Percentiles rank a stretch among this genome's conserved stretches.
These are phyloP conservation scores for Craniophora ligustri DNA, from an alignment of 2,888 invertebrate species.

Conservation along the genomic window DNA sequence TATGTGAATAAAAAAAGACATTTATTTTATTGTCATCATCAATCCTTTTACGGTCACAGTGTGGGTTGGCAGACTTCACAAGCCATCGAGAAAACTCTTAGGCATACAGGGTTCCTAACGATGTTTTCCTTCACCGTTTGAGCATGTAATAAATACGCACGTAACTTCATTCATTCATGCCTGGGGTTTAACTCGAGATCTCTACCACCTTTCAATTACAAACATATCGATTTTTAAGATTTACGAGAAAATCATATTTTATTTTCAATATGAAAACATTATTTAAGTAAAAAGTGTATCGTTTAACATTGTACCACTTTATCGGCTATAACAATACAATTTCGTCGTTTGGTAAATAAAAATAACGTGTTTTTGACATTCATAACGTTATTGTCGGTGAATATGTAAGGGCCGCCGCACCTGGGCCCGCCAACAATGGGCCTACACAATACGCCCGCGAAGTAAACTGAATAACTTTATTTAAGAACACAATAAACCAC, in stretches of 20 bases:
- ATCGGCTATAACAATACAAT: constrained; percentile 70
- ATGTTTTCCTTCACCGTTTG: too few relatives aligned
- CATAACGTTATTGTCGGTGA: constrained; percentile 80
- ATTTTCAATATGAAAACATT: constrained; percentile 12
- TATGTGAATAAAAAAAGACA: too few relatives aligned
- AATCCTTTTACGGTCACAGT: too few relatives aligned
- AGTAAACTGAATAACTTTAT: constrained; percentile 87
- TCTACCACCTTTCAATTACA: too few relatives aligned
- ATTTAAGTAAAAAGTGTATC: constrained; percentile 36
- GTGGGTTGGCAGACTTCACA: too few relatives aligned
- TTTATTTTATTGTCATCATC: too few relatives aligned
- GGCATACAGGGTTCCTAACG: too few relatives aligned
- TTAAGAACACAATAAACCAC: constrained; percentile 87
- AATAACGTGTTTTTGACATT: constrained; percentile 84
- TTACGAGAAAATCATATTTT: background rate
- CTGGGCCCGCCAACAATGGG: constrained; percentile 79
- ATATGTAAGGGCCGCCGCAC: constrained; percentile 75
- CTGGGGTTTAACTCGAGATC: too few relatives aligned
- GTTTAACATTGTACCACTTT: constrained; percentile 62
- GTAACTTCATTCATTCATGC: too few relatives aligned
- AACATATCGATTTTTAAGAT: background rate
- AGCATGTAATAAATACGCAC: too few relatives aligned
- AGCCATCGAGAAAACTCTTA: too few relatives aligned
- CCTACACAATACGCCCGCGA: constrained; percentile 77
- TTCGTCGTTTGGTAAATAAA: constrained; percentile 75